Evolutionary conservation across 2,888 invertebrate species (phyloP), one percentile per base, ranked within the genome.

Genomic region (Melieria omissa): DNA sequence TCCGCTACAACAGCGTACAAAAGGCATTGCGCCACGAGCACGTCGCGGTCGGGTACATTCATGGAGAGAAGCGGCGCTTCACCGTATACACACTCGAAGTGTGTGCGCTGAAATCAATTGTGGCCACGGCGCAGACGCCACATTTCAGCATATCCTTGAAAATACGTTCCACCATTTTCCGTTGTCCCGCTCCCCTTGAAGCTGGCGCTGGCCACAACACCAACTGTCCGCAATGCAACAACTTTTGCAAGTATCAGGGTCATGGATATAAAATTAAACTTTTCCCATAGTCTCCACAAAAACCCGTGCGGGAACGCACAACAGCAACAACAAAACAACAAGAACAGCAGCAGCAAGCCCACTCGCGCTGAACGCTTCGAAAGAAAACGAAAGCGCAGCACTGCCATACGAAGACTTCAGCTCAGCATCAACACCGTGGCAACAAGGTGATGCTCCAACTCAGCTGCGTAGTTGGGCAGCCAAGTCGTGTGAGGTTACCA

Each of bases 211-310:
- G 44, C 67, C 61, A 52, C 29, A 2, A 0, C 29, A 29, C 29
- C 29, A 29, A 29, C 29, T 29, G 29, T 29, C 29, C 29, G 29
- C 29, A 29, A 29, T 29, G 29, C 29, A 29, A 49, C 12, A 62
- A 55, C 62, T 69, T 71, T 79, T 77, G 81, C 78, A 82, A 84
- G 80, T 83, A 83, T 84, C 84, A 84, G 83, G 84, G 83, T 83
- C 83, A 83, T 81, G 83, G 83, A 82, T 83, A 83, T 82, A 83
- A 83, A 81, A 81, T 83, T 84, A 81, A 84, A 80, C 80, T 81
- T 81, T 81, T 73, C 73, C 73, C 76, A 72, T 74, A 81, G 83
- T 83, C 84, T 84, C 83, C 84, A 83, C 71, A 74, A 55, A 70
- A 70, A 8, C 46, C n/a, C 29, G 29, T 29, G 29, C 29, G 29